Evolutionary conservation across 2,888 invertebrate genomes (phyloP).

Genomic region (Myathropa florea): DNA sequence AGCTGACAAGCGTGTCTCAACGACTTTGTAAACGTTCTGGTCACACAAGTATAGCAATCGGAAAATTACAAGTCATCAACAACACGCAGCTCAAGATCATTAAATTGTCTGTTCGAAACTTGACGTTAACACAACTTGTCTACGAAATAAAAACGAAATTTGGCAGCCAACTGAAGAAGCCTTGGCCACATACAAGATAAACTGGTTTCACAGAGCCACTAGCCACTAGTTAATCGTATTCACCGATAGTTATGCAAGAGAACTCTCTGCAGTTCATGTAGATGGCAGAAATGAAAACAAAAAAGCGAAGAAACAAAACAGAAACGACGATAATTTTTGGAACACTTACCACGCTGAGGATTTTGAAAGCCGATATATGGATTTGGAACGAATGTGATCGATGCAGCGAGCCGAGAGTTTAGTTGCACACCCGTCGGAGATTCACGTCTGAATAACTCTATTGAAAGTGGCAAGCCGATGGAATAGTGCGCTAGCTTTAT

Average conservation of each 20-base stretch:
- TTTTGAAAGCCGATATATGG: slow-evolving; percentile 17
- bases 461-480: slow-evolving; percentile 56
- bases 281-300: background rate
- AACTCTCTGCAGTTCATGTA: slow-evolving; percentile 2
- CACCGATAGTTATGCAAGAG: slow-evolving; percentile 35
- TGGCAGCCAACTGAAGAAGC: slow-evolving; percentile 12
- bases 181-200: slow-evolving; percentile 18
- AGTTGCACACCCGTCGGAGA: background rate
- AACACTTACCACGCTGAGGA: slow-evolving; percentile 1
- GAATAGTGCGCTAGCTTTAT: slow-evolving; percentile 40
- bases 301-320: background rate
- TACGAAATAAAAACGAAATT: background rate
- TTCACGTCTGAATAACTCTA: slow-evolving; percentile 43
- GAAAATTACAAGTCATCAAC: background rate
- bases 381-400: background rate
- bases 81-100: background rate
- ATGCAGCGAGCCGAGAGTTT: background rate
- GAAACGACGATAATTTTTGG: background rate
- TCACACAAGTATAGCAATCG: background rate
- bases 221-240: background rate
- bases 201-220: slow-evolving; percentile 38
- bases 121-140: background rate
- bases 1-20: background rate
- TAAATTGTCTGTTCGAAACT: background rate
- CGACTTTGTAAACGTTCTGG: background rate